Conservation (phyloP, 2,888 invertebrate genomes). For the Galerucella pusilla region DNA sequence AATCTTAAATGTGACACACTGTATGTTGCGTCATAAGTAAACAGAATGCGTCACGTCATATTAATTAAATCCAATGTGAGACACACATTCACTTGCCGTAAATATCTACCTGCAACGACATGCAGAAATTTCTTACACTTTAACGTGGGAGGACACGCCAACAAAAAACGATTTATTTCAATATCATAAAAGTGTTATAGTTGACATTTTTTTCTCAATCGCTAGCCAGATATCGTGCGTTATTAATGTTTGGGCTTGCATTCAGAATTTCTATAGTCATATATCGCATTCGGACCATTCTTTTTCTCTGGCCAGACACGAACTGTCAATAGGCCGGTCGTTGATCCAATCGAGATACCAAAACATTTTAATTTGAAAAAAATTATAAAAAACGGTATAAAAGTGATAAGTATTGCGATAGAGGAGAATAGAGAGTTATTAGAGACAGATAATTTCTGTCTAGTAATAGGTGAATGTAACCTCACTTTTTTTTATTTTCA, state of each 20-base stretch:
- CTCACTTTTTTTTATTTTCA: too few species aligned
- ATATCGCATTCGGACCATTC: constrained; percentile 35
- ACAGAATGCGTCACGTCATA: background rate
- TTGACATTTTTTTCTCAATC: constrained; percentile 38
- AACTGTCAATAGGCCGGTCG: constrained; percentile 18
- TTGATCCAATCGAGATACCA: background rate
- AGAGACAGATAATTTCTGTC: too few species aligned
- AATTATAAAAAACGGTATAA: too few species aligned
- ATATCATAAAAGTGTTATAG: constrained; percentile 37
- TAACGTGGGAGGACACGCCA: constrained; percentile 21
- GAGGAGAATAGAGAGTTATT: too few species aligned
- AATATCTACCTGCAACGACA: constrained; percentile 24
- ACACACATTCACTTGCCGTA: background rate
- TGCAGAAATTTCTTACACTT: constrained; percentile 21
- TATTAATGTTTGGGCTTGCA: constrained; percentile 42
- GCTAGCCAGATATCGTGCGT: constrained; percentile 35
- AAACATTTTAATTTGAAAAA: background rate
- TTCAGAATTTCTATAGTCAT: constrained; percentile 36
- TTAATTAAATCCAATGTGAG: constrained; percentile 1
- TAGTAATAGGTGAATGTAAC: too few species aligned
- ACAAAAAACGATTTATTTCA: constrained; percentile 30
- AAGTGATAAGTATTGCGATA: too few species aligned
- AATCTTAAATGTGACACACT: background rate
- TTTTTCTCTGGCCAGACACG: constrained; percentile 30
- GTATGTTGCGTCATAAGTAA: background rate